Base-by-base conservation (phyloP, 1,140 invertebrate species). In the Condylostylus longicornis region DNA sequence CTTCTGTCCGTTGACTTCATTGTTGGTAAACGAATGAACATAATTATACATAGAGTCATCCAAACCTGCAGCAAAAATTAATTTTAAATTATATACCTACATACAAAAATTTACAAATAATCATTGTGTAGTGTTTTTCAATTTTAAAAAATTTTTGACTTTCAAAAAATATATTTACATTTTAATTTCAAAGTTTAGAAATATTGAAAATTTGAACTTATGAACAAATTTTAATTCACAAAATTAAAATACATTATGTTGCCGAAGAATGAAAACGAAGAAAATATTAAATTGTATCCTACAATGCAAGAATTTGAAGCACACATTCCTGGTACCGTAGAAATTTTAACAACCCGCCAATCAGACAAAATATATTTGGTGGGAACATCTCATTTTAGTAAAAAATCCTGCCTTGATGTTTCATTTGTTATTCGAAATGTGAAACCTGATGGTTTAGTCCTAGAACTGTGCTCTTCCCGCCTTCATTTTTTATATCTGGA, bases 341-440 rank as follows among this genome's bases (percentile, higher is more conserved):
- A 76, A 7, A 52, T 82, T 12, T 62, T 91, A 5, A 74, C 69
- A 42, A 75, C 74, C 35, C 65, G 69, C 8, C 61, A 77, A 49
- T 85, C 85, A 37, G 73, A 76, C n/a, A 84, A 82, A 63, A 77
- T 95, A 5, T 97, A 91, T 66, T 53, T 97, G 30, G 72, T 97
- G 20, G 93, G 90, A 30, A 94, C 90, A 13, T 84, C 86, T 20
- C 90, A 95, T 64, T 95, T 94, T 51, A 90, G 86, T 53, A 47
- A 69, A 40, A 75, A 90, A 60, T 88, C 82, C 54, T 83, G 89
- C 63, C 72, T 85, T 37, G 89, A 94, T 69, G 87, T 91, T 9
- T 69, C 77, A 8, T 72, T 72, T 64, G 84, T 89, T 15, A 94
- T 96, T 51, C 71, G 73, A 60, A 70, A 72, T 51, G 79, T 84